Conservation (phyloP, 2,113 vertebrate genomes). For the Sapajus apella region DNA sequence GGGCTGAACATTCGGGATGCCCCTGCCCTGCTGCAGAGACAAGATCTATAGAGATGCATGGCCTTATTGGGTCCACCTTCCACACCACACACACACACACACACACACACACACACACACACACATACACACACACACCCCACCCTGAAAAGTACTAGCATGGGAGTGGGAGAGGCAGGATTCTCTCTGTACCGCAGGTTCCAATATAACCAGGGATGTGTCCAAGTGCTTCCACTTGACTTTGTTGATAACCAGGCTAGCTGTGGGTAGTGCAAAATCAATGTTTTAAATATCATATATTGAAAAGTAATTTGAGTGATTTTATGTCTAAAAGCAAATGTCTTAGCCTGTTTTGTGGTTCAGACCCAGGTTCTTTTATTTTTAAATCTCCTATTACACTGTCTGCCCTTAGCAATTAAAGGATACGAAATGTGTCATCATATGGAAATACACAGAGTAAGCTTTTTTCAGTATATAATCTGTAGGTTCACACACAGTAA, state of each 20-base stretch:
- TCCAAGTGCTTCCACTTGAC: neutral
- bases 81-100: neutral
- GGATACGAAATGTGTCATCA: neutral
- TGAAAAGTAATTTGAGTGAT: neutral
- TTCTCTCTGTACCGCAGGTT: neutral
- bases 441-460: neutral
- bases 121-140: neutral
- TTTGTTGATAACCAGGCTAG: neutral
- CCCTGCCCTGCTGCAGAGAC: neutral
- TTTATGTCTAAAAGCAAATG: neutral
- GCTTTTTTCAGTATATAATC: neutral
- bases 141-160: neutral
- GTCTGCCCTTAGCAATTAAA: neutral
- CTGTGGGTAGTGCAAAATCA: neutral
- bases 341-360: constrained; percentile 1
- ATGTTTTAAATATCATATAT: neutral
- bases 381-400: neutral
- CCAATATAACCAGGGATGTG: neutral
- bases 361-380: neutral
- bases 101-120: no score
- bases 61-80: neutral
- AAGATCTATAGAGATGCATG: neutral
- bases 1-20: neutral
- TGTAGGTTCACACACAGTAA: neutral
- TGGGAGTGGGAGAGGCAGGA: neutral